Conservation (phyloP, 2,113 vertebrate genomes). For the Oreotrochilus melanogaster region DNA sequence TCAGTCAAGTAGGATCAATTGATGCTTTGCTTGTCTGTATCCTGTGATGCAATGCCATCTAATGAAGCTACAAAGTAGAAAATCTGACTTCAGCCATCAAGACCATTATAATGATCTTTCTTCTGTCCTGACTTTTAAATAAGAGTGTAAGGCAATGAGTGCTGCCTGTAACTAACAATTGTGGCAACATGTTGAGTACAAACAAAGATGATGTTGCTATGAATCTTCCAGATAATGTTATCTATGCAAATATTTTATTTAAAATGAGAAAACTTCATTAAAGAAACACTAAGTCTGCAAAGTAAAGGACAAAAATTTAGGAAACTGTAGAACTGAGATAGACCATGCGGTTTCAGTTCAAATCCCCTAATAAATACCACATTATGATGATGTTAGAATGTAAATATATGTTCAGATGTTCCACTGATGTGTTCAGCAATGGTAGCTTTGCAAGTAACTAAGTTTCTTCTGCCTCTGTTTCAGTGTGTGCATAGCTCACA, state of each 20-base stretch:
- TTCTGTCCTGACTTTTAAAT: conserved; percentile 31
- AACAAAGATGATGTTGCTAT: background rate
- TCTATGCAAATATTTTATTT: background rate
- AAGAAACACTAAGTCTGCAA: background rate
- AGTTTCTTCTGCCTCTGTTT: background rate
- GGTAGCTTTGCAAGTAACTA: background rate
- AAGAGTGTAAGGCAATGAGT: background rate
- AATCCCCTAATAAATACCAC: background rate
- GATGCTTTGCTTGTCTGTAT: conserved; percentile 24
- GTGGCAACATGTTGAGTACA: background rate
- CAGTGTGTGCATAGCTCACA: background rate
- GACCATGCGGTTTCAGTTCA: background rate
- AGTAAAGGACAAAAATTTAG: background rate
- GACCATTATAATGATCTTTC: conserved; percentile 7
- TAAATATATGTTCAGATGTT: background rate
- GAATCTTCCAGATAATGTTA: background rate
- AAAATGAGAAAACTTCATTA: background rate
- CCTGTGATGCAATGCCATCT: conserved; percentile 54
- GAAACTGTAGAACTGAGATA: background rate
- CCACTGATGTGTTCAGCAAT: background rate
- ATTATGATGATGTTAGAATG: background rate
- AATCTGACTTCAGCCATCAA: conserved; percentile 18
- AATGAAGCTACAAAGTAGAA: conserved; percentile 52
- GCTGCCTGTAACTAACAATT: background rate
- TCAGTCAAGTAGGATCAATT: conserved; percentile 57